Evolutionary conservation across 2,797 vertebrate genomes (phyloP).

Genomic region (Xenentodon cancila): DNA sequence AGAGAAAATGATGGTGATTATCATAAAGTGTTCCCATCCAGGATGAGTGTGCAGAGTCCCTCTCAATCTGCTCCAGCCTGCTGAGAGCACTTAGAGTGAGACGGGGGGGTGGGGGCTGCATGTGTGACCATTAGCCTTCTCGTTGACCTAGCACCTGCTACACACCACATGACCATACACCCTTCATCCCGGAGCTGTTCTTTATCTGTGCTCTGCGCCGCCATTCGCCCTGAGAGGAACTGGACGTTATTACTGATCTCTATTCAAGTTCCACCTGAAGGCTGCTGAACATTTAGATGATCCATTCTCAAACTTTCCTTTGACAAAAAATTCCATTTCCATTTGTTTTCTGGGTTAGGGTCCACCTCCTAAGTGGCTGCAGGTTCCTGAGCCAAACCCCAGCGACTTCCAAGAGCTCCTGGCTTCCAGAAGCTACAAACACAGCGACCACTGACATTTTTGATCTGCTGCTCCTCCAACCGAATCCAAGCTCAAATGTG

Average conservation of each 20-base stretch:
- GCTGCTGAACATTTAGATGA: too few species aligned
- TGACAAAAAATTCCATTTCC: too few species aligned
- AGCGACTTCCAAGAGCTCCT: background rate
- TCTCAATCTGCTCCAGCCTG: slow-evolving; percentile 40
- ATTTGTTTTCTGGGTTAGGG: too few species aligned
- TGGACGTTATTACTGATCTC: too few species aligned
- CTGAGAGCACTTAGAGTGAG: slow-evolving; percentile 61
- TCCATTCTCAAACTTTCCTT: too few species aligned
- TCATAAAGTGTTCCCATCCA: slow-evolving; percentile 83
- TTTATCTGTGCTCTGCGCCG: too few species aligned
- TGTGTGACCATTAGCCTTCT: slow-evolving; percentile 64
- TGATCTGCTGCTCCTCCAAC: too few species aligned
- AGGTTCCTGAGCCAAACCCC: slow-evolving; percentile 8
- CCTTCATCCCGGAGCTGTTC: too few species aligned
- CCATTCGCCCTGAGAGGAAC: too few species aligned
- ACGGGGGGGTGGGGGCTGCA: slow-evolving; percentile 43
- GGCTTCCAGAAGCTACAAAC: slow-evolving; percentile 8
- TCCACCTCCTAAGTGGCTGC: background rate
- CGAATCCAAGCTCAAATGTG: too few species aligned
- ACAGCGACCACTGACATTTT: background rate
- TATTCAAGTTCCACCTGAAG: too few species aligned
- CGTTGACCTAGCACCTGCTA: slow-evolving; percentile 72
- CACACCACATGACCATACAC: slow-evolving; percentile 1
- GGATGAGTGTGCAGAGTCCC: slow-evolving; percentile 52
- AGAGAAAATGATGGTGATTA: slow-evolving; percentile 80